Percentiles rank a stretch among this genome's conserved stretches.
Conservation (phyloP, 2,797 vertebrate species). For the Phalloptychus januarius region DNA sequence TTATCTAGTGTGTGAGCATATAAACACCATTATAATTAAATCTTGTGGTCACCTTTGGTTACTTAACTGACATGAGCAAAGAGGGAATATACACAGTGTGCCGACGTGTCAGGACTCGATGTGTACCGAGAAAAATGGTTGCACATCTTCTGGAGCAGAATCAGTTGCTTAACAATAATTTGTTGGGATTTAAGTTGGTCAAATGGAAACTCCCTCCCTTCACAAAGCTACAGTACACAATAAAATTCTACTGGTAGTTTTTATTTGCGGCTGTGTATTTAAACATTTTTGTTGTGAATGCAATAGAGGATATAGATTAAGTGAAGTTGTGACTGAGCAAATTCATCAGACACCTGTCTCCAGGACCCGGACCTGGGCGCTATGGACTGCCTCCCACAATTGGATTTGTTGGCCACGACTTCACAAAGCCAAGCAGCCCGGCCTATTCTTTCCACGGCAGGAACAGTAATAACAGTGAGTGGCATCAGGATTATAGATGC, state of each 20-base stretch:
- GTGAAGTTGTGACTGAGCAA: background rate
- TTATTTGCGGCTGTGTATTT: background rate
- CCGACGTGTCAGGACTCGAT: constrained; percentile 59
- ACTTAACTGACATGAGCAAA: constrained; percentile 18
- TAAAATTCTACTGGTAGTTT: background rate
- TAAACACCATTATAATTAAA: background rate
- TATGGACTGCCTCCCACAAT: constrained; percentile 85
- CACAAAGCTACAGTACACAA: background rate
- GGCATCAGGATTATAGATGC: background rate
- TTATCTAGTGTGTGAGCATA: background rate
- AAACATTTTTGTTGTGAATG: background rate
- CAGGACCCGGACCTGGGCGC: constrained; percentile 85
- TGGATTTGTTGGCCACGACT: constrained; percentile 84
- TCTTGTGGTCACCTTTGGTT: background rate
- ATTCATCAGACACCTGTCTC: constrained; percentile 10
- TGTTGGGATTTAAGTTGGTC: background rate
- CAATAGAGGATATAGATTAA: background rate
- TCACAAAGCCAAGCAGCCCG: constrained; percentile 80
- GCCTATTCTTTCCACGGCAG: constrained; percentile 84
- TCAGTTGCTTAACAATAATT: background rate
- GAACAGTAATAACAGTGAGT: constrained; percentile 79
- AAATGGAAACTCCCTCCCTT: background rate
- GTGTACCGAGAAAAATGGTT: constrained; percentile 49
- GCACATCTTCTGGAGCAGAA: constrained; percentile 11
- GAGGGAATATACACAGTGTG: constrained; percentile 3